A percentile compares a stretch with the other conserved stretches of the same genome.
These are phyloP conservation scores for Dicaeum eximium DNA, from an alignment of 2,113 vertebrate genomes.

Conservation along the genomic window DNA sequence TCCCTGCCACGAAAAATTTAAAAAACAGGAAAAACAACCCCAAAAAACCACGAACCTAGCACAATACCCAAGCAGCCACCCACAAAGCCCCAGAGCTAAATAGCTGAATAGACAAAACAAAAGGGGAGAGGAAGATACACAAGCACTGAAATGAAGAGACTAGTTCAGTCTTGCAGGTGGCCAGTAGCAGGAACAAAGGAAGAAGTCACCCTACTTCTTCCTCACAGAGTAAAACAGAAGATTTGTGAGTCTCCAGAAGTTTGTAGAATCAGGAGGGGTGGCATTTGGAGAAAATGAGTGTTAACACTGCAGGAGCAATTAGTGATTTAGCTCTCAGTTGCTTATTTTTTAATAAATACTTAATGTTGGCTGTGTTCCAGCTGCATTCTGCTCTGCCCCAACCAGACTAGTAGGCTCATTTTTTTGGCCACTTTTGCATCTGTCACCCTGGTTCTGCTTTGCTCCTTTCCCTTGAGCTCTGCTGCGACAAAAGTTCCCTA, in stretches of 20 bases:
- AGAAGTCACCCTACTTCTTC: background rate
- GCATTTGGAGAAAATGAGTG: background rate
- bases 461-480: background rate
- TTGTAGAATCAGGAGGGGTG: background rate
- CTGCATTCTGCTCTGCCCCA: background rate
- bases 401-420: background rate
- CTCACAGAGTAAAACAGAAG: background rate
- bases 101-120: background rate
- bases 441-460: background rate
- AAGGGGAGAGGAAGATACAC: background rate
- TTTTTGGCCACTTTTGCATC: background rate
- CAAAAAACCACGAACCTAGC: background rate
- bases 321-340: background rate
- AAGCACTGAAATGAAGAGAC: background rate
- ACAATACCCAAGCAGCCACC: background rate
- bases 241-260: background rate
- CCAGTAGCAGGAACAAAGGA: background rate
- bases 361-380: background rate
- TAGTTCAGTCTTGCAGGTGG: background rate
- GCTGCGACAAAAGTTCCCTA: background rate
- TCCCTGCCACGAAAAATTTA: fast-evolving
- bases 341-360: background rate
- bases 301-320: background rate
- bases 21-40: background rate
- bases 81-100: slow-evolving; percentile 3